Evolutionary conservation across 2,888 invertebrate species (phyloP).

Genomic region (Villa cingulata): DNA sequence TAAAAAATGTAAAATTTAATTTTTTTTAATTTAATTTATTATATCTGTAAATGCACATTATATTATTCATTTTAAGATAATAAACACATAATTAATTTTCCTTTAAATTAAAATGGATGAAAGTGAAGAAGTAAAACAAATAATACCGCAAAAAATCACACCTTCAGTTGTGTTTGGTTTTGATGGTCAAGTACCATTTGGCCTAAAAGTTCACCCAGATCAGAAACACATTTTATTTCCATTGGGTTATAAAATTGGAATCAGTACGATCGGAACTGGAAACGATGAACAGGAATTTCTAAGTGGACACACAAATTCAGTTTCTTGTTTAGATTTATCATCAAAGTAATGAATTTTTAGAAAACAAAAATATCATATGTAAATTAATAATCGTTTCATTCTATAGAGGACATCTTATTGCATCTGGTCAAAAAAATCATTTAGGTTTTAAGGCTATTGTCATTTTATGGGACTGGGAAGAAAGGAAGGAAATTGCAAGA

Average conservation of each 20-base stretch:
- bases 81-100: too few relatives aligned
- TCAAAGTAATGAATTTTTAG: too few relatives aligned
- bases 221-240: constrained; percentile 58
- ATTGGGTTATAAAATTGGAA: constrained; percentile 63
- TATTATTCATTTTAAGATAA: too few relatives aligned
- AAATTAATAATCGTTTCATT: not conserved
- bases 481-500: constrained; percentile 45
- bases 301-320: constrained; percentile 64
- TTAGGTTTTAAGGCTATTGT: constrained; percentile 80
- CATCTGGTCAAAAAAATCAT: constrained; percentile 82
- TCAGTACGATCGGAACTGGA: constrained; percentile 49
- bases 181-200: constrained; percentile 48
- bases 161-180: constrained; percentile 64
- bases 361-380: not conserved
- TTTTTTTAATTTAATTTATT: too few relatives aligned
- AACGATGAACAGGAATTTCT: constrained; percentile 62
- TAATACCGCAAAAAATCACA: constrained; percentile 38
- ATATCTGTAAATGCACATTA: too few relatives aligned
- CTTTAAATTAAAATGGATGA: constrained; percentile 13
- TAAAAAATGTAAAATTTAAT: too few relatives aligned
- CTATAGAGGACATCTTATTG: constrained; percentile 58
- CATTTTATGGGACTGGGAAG: constrained; percentile 75
- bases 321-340: constrained; percentile 66
- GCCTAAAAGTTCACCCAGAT: constrained; percentile 60
- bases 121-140: constrained; percentile 27